A percentile compares a stretch with the other conserved stretches of the same genome.
phyloP scores from a whole-genome alignment of 2,113 vertebrate species.

The Ptilonorhynchus violaceus region DNA sequence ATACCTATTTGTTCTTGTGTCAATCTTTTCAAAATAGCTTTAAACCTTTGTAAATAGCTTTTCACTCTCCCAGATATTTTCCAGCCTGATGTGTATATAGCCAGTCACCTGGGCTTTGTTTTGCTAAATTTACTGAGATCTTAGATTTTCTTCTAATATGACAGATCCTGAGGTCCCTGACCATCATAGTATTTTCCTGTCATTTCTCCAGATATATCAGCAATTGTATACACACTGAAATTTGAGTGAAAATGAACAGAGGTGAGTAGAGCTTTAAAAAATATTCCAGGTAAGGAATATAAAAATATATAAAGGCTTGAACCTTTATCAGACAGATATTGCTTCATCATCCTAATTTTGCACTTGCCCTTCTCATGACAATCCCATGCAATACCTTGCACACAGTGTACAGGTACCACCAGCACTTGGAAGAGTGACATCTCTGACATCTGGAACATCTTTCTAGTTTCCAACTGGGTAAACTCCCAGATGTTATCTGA shows the following conservation, averaged over 20 bases:
- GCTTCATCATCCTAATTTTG: not conserved
- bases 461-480: not conserved
- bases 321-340: not conserved
- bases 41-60: conserved; percentile 21
- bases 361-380: not conserved
- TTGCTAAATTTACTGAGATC: not conserved
- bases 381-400: not conserved
- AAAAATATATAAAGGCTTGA: not conserved
- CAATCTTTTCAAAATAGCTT: conserved; percentile 38
- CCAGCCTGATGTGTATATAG: not conserved
- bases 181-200: not conserved
- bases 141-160: not conserved
- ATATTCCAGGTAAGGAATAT: not conserved
- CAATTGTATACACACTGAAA: not conserved
- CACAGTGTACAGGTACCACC: not conserved
- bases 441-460: not conserved
- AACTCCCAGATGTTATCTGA: not conserved
- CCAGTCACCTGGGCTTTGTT: not conserved
- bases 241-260: not conserved
- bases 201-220: not conserved
- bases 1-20: conserved; percentile 27
- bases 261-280: not conserved
- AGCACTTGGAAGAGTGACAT: not conserved
- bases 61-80: not conserved
- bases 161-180: not conserved